A percentile compares a stretch with the other conserved stretches of the same genome.
phyloP scores from a whole-genome alignment of 2,113 vertebrate genomes.

The Heloderma charlesbogerti region DNA sequence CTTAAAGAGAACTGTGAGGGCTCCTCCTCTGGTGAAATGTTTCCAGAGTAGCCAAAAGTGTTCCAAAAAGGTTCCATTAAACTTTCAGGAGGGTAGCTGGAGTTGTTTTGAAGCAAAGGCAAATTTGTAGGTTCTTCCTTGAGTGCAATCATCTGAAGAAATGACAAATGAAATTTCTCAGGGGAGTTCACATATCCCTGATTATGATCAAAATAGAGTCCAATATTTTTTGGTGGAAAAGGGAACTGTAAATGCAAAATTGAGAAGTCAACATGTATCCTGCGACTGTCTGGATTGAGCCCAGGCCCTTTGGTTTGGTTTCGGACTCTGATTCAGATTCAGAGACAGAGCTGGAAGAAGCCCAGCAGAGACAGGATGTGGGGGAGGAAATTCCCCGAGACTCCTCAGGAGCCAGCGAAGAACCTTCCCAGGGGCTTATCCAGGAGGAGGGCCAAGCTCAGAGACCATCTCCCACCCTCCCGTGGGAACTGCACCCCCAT shows the following conservation, averaged over 20 bases:
- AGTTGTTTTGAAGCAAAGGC: background rate
- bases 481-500: too few species aligned
- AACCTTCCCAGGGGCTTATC: too few species aligned
- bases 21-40: background rate
- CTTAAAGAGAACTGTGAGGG: background rate
- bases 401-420: too few species aligned
- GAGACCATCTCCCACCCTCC: too few species aligned
- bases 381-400: too few species aligned
- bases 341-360: too few species aligned
- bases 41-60: background rate
- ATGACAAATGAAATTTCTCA: background rate
- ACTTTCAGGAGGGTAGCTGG: background rate
- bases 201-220: background rate
- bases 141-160: too few species aligned
- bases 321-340: too few species aligned
- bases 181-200: background rate
- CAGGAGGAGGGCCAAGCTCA: too few species aligned
- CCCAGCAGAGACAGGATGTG: too few species aligned
- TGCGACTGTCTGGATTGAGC: too few species aligned
- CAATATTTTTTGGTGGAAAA: background rate
- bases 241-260: background rate
- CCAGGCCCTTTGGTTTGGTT: too few species aligned
- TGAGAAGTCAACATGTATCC: background rate
- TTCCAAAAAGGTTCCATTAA: background rate
- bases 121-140: background rate